Evolutionary conservation across 2,888 invertebrate species (phyloP).

Genomic region (Stegana nigrithorax): DNA sequence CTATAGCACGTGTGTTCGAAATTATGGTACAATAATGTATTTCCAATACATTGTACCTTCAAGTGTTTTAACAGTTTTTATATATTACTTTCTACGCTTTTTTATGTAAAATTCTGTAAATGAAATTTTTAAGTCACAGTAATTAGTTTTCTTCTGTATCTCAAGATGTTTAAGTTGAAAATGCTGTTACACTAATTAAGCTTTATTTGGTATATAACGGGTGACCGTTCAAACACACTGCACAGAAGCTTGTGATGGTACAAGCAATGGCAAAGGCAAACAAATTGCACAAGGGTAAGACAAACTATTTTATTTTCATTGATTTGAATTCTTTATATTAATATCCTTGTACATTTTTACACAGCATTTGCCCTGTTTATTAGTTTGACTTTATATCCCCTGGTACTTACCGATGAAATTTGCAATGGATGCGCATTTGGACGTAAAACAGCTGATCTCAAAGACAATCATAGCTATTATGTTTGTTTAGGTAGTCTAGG

Average conservation of each 20-base stretch:
- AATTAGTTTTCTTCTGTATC: no score
- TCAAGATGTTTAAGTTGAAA: no score
- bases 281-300: conserved; percentile 48
- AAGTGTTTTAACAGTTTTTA: no score
- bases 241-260: not conserved
- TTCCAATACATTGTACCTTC: no score
- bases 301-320: not conserved
- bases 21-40: no score
- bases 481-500: conserved; percentile 44
- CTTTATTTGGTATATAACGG: no score
- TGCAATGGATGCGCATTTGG: conserved; percentile 44
- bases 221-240: no score
- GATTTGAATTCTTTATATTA: not conserved
- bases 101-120: no score
- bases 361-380: conserved; percentile 43
- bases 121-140: no score
- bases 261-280: conserved; percentile 13
- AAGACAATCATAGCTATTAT: conserved; percentile 38
- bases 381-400: conserved; percentile 39
- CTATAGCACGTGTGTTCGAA: no score
- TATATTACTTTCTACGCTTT: no score
- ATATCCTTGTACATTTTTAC: not conserved
- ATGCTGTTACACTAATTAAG: no score
- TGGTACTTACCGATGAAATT: conserved; percentile 37
- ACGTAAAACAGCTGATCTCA: conserved; percentile 36